These are phyloP conservation scores for Drosophila sproati DNA, from an alignment of 1,140 invertebrate species.

Conservation along the genomic window DNA sequence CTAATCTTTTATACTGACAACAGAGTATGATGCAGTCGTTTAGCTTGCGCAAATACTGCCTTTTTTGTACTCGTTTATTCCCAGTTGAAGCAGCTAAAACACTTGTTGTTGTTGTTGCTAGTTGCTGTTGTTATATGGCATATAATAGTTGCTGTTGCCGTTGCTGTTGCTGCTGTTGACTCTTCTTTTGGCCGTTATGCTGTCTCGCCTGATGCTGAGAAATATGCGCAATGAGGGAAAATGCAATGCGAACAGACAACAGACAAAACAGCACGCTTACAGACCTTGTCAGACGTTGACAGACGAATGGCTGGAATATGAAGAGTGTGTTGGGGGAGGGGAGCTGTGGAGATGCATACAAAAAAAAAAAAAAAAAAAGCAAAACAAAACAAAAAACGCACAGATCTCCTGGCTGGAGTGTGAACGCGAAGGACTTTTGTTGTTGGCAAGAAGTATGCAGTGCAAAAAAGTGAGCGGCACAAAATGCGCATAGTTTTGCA, in stretches of 20 bases:
- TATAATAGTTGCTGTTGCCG: slow-evolving; percentile 23
- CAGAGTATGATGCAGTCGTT: not conserved
- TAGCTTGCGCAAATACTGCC: not conserved
- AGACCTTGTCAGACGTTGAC: slow-evolving; percentile 79
- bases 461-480: slow-evolving; percentile 54
- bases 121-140: slow-evolving; percentile 17
- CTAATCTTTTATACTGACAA: not conserved
- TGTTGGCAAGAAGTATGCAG: slow-evolving; percentile 48
- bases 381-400: slow-evolving; percentile 1
- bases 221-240: slow-evolving; percentile 77
- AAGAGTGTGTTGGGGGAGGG: not conserved
- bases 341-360: slow-evolving; percentile 11
- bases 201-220: slow-evolving; percentile 58
- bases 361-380: not conserved
- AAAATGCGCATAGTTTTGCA: slow-evolving; percentile 74
- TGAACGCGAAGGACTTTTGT: slow-evolving; percentile 76
- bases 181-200: slow-evolving; percentile 59
- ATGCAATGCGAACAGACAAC: slow-evolving; percentile 73
- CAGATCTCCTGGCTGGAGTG: slow-evolving; percentile 44
- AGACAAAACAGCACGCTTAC: slow-evolving; percentile 73
- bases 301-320: slow-evolving; percentile 47
- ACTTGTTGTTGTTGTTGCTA: slow-evolving; percentile 35
- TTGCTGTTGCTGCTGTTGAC: slow-evolving; percentile 37
- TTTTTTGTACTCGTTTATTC: slow-evolving; percentile 28
- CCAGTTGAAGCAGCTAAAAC: slow-evolving; percentile 29